Evolutionary conservation across 2,888 invertebrate species (phyloP).

Genomic region (Callyntrura guangdongensis): DNA sequence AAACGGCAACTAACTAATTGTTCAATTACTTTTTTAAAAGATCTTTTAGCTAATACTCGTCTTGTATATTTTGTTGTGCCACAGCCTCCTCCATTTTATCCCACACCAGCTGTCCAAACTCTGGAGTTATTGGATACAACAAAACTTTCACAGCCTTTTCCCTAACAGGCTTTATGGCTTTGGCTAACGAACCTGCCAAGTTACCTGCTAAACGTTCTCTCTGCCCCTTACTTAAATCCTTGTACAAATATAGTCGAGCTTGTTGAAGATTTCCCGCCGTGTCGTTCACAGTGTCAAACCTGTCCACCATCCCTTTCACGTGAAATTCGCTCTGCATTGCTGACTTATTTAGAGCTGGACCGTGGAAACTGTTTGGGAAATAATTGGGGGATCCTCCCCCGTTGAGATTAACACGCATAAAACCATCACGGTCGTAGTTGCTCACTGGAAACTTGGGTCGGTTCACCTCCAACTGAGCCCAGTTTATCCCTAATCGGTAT

Average conservation of each 20-base stretch:
- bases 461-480: slow-evolving; percentile 60
- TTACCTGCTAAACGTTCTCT: slow-evolving; percentile 17
- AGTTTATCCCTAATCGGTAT: slow-evolving; percentile 69
- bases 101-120: slow-evolving; percentile 50
- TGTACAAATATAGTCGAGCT: slow-evolving; percentile 58
- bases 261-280: slow-evolving; percentile 29
- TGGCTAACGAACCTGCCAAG: slow-evolving; percentile 24
- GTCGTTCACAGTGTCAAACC: slow-evolving; percentile 59
- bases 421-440: slow-evolving; percentile 67
- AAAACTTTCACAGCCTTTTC: slow-evolving; percentile 29
- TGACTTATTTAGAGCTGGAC: slow-evolving; percentile 2
- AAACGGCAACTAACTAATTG: no score
- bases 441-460: slow-evolving; percentile 49
- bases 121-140: slow-evolving; percentile 11
- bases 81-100: neutral
- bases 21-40: no score
- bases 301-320: slow-evolving; percentile 55
- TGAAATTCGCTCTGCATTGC: slow-evolving; percentile 25
- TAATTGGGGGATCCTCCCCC: slow-evolving; percentile 62
- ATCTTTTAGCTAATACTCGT: no score
- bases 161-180: slow-evolving; percentile 22
- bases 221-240: slow-evolving; percentile 41
- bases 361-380: slow-evolving; percentile 67
- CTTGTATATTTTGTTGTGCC: no score
- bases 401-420: slow-evolving; percentile 8